Evolutionary conservation across 2,797 vertebrate genomes (phyloP).

Genomic region (Iguana delicatissima): DNA sequence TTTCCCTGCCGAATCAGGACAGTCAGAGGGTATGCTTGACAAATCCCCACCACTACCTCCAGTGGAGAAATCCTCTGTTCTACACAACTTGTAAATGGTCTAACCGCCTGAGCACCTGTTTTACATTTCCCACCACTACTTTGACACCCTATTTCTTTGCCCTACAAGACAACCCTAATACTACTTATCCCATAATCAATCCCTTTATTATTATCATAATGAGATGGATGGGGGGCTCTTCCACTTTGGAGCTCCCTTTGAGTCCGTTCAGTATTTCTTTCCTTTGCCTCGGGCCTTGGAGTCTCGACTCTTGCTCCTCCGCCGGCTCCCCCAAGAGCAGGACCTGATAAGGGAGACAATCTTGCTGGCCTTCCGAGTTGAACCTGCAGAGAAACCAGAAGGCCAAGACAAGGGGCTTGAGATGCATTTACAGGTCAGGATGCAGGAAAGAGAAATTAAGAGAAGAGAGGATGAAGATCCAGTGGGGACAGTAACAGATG

Average conservation of each 20-base stretch:
- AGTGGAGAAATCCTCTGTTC: neutral
- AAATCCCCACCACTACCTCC: too few species aligned
- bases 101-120: neutral
- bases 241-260: neutral
- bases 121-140: neutral
- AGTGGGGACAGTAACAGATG: neutral
- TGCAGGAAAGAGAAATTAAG: neutral
- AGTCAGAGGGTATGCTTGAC: too few species aligned
- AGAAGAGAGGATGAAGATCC: neutral
- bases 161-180: neutral
- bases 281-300: neutral
- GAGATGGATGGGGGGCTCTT: neutral
- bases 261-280: constrained; percentile 15
- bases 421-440: neutral
- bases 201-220: neutral
- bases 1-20: too few species aligned
- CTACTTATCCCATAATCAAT: neutral
- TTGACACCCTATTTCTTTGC: neutral
- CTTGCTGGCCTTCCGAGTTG: constrained; percentile 16
- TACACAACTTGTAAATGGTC: too few species aligned
- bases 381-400: neutral
- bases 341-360: constrained; percentile 21
- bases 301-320: constrained; percentile 23
- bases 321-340: constrained; percentile 21
- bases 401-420: neutral